Evolutionary conservation across 2,888 invertebrate species (phyloP).

Genomic region (Notodonta dromedarius): DNA sequence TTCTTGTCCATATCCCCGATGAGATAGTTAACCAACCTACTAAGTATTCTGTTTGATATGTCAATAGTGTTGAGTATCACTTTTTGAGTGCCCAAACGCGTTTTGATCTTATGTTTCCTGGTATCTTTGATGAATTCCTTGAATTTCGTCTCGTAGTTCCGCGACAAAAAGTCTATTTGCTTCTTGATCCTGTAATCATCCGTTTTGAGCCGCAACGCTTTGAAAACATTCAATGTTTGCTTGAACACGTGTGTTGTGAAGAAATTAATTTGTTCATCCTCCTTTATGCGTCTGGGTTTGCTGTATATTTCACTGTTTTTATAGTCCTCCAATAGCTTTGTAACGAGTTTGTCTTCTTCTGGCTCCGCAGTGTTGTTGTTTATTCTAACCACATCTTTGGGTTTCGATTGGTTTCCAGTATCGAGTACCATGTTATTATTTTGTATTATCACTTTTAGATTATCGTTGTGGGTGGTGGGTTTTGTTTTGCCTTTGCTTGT

Average conservation of each 20-base stretch:
- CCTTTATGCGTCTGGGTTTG: constrained; percentile 35
- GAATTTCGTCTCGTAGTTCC: constrained; percentile 51
- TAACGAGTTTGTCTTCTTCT: constrained; percentile 9
- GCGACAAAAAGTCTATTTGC: constrained; percentile 37
- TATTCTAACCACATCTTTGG: not conserved
- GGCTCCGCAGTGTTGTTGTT: too few species aligned
- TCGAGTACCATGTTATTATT: too few species aligned
- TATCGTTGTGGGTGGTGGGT: not conserved
- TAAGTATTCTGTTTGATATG: constrained; percentile 50
- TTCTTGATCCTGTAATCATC: constrained; percentile 28
- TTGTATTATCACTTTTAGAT: not conserved
- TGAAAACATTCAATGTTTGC: constrained; percentile 50
- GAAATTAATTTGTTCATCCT: constrained; percentile 44
- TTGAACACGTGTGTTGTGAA: constrained; percentile 51
- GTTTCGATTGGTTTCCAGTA: not conserved
- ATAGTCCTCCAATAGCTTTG: constrained; percentile 6
- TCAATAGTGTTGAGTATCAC: constrained; percentile 59
- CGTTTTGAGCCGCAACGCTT: constrained; percentile 39
- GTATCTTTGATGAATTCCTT: constrained; percentile 48
- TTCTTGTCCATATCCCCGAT: constrained; percentile 35
- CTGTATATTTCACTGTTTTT: constrained; percentile 17
- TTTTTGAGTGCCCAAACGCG: constrained; percentile 52
- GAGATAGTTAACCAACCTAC: constrained; percentile 46
- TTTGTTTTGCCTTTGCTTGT: too few species aligned
- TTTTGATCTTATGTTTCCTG: constrained; percentile 49